These are phyloP conservation scores for Pogonophryne albipinna DNA, from an alignment of 2,797 vertebrate genomes.

Conservation along the genomic window DNA sequence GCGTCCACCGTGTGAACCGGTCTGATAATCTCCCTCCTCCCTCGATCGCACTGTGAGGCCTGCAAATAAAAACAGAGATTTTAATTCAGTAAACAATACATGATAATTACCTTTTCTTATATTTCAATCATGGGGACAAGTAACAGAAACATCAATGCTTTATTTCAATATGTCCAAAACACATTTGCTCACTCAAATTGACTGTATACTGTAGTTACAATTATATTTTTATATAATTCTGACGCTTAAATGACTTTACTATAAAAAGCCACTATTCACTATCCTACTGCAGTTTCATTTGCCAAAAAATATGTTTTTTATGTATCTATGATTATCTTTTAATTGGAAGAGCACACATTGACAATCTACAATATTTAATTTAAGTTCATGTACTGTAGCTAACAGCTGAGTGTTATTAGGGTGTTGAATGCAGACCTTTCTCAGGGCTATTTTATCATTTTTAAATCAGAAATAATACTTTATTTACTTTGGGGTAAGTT, in stretches of 20 bases:
- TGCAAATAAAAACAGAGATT: conserved; percentile 5
- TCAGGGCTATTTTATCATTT: no score
- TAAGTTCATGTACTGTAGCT: no score
- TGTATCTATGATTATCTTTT: no score
- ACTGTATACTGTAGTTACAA: background rate
- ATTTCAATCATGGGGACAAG: background rate
- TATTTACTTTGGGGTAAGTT: background rate
- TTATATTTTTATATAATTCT: no score
- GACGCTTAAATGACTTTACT: no score
- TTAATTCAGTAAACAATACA: background rate
- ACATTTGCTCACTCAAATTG: background rate
- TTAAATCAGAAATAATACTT: no score
- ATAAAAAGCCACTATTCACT: background rate
- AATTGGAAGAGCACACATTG: no score
- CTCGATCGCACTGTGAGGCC: conserved; percentile 30
- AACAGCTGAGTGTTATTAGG: background rate
- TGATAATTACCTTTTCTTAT: background rate
- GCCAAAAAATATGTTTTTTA: background rate
- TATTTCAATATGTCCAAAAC: background rate
- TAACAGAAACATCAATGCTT: background rate
- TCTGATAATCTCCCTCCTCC: conserved; percentile 8
- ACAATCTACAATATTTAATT: no score
- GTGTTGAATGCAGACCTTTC: no score
- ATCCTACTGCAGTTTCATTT: background rate
- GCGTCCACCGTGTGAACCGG: conserved; percentile 15